Evolutionary conservation across 2,888 invertebrate genomes (phyloP), one percentile per base, ranked within the genome.

Genomic region (Eupithecia exiguata): DNA sequence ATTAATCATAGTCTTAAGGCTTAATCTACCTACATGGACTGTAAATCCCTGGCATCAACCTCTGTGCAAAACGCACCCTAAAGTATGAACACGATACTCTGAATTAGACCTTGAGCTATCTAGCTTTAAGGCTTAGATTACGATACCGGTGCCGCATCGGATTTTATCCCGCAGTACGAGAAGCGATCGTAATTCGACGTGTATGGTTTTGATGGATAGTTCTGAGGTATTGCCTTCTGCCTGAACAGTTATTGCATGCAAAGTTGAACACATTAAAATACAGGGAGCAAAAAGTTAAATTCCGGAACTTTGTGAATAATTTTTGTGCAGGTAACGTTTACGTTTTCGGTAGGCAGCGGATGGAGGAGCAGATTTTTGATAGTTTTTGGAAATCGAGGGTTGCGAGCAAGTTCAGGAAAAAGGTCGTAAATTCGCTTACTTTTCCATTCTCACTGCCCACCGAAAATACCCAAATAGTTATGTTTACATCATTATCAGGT

Each of bases 41-140:
- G 68, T 53, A 76, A 76, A 76, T 76, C 73, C 70, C 73, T 49
- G 66, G 70, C 73, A 76, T 71, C 71, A 61, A 74, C 58, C 61
- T 66, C 65, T 43, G 70, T 72, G 63, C 58, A 75, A 58, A 72
- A 68, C 38, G 43, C 38, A 62, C 68, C 70, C 69, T 46, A 36
- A 71, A 73, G 66, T 35, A 49, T 63, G 43, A 58, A 53, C 12
- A 49, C 10, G n/a, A 21, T 6, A 40, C 40, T 38, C 66, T 66
- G 69, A 73, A 70, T 62, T 67, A 68, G 58, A 70, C 70, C 68
- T 70, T 72, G 36, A 65, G 63, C 65, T 30, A 25, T 36, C 43
- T 12, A 30, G 63, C 61, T 18, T 18, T 21, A 75, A 35, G 61
- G 70, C 61, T 75, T 65, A 70, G 40, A 72, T 21, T 66, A 5